Base-by-base conservation (phyloP, 1,140 invertebrate genomes). In the Drosophila ananassae region DNA sequence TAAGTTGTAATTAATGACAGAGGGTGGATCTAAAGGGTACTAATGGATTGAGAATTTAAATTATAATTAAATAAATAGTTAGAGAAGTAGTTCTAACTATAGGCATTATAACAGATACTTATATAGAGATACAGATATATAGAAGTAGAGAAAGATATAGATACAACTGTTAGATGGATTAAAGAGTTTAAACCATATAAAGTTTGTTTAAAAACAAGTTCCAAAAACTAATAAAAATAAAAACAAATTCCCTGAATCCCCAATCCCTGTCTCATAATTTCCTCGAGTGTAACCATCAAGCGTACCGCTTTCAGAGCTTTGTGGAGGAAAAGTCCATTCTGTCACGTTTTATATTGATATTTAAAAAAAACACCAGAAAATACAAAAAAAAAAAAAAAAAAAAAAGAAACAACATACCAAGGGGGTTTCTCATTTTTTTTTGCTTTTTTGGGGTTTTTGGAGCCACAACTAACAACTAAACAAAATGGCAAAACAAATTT, bases 301-400 rank as follows among this genome's bases (percentile, higher is more conserved):
- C 10, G 52, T 21, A 10, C 24, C 39, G 63, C 41, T 48, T 48
- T 25, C 66, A 30, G 51, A 68, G 63, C 63, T 57, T 69, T 50
- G 66, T 57, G 24, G 51, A 69, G 64, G 51, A 71, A 69, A 71
- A 71, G 67, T 71, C 57, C 63, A 58, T 75, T 72, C 72, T 87
- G 79, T 89, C 83, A 89, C 83, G 83, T 89, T 89, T 89, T 89
- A 89, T 83, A 89, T 89, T 89, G 83, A 89, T 89, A 89, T 89
- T 89, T 76, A 79, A 89, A 89, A 89, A 81, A 79, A 77, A 57
- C 79, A 89, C 78, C 79, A 74, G 58, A 44, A 77, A 60, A 44
- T 17, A 17, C 0, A 17, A 17, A 89, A 81, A 83, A 74, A 58
- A 44, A 77, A 60, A 44, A n/a, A 17, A 17, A 89, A 81, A 83